phyloP scores from a whole-genome alignment of 2,113 vertebrate species.

The Galeopterus variegatus region DNA sequence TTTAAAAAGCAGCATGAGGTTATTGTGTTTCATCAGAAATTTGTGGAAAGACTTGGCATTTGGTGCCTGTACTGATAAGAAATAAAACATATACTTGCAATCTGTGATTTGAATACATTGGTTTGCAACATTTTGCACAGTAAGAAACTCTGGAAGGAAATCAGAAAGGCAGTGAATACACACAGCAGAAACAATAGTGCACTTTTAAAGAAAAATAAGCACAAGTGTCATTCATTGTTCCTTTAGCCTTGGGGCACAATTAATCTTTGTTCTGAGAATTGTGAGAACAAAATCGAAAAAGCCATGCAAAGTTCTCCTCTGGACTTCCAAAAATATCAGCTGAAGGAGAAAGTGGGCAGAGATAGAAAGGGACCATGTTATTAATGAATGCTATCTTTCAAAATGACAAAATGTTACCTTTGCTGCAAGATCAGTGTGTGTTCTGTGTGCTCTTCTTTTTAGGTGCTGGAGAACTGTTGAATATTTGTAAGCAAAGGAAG shows the following conservation, averaged over 20 bases:
- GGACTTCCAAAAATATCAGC: slow-evolving; percentile 56
- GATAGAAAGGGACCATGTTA: neutral
- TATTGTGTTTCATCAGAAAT: slow-evolving; percentile 45
- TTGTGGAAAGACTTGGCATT: slow-evolving; percentile 47
- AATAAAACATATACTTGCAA: slow-evolving; percentile 58
- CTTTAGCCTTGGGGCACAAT: slow-evolving; percentile 72
- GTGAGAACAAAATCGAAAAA: slow-evolving; percentile 57
- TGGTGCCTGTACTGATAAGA: slow-evolving; percentile 7
- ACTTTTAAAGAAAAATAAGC: slow-evolving; percentile 80
- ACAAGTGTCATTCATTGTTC: slow-evolving; percentile 81
- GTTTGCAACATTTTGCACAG: slow-evolving; percentile 53
- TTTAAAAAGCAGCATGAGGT: neutral
- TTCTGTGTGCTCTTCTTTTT: slow-evolving; percentile 50
- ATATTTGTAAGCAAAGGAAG: slow-evolving; percentile 54
- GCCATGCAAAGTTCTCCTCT: slow-evolving; percentile 50
- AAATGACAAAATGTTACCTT: slow-evolving; percentile 52
- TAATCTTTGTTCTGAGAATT: slow-evolving; percentile 79
- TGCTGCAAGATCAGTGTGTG: neutral
- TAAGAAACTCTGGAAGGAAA: slow-evolving; percentile 60
- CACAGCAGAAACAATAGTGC: slow-evolving; percentile 76
- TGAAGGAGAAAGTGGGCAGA: slow-evolving; percentile 13
- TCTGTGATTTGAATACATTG: slow-evolving; percentile 52
- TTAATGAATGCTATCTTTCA: slow-evolving; percentile 64
- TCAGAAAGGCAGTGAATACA: slow-evolving; percentile 64
- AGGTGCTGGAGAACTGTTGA: slow-evolving; percentile 9